phyloP scores from a whole-genome alignment of 2,113 vertebrate species.

The Lates calcarifer region DNA sequence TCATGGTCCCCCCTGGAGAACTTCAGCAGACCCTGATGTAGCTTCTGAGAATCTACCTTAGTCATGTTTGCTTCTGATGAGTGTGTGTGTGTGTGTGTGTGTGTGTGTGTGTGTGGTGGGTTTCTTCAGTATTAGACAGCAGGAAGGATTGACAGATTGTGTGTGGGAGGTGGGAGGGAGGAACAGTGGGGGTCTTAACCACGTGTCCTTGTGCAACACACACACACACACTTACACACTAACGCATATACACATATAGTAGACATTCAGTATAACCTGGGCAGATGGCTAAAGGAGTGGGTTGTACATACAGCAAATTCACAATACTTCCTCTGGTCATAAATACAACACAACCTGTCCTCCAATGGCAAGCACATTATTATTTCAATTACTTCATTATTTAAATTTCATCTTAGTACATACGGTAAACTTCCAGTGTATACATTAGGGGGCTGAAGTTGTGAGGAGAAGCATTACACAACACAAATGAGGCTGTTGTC shows the following conservation, averaged over 20 bases:
- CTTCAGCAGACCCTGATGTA: conserved; percentile 16
- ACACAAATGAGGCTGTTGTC: neutral
- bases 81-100: conserved; percentile 25
- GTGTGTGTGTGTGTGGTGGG: conserved; percentile 10
- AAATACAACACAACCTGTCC: conserved; percentile 4
- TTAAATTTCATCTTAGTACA: neutral
- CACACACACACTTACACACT: conserved; percentile 23
- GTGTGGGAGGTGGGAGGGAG: conserved; percentile 69
- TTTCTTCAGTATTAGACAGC: conserved; percentile 47
- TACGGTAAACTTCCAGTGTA: neutral
- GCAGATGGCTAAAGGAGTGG: conserved; percentile 59
- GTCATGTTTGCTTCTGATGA: conserved; percentile 56
- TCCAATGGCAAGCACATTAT: neutral
- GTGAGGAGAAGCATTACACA: neutral
- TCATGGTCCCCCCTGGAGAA: conserved; percentile 31
- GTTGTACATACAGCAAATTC: conserved; percentile 6
- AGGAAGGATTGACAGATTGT: conserved; percentile 72
- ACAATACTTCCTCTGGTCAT: conserved; percentile 26
- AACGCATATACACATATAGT: neutral
- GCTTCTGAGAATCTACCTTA: conserved; percentile 54
- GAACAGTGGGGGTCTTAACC: conserved; percentile 67
- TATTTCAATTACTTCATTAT: neutral
- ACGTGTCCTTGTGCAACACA: conserved; percentile 53
- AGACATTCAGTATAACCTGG: conserved; percentile 46
- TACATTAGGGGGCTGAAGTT: neutral